Conservation (phyloP, 2,888 invertebrate genomes). For the Acronicta leporina region DNA sequence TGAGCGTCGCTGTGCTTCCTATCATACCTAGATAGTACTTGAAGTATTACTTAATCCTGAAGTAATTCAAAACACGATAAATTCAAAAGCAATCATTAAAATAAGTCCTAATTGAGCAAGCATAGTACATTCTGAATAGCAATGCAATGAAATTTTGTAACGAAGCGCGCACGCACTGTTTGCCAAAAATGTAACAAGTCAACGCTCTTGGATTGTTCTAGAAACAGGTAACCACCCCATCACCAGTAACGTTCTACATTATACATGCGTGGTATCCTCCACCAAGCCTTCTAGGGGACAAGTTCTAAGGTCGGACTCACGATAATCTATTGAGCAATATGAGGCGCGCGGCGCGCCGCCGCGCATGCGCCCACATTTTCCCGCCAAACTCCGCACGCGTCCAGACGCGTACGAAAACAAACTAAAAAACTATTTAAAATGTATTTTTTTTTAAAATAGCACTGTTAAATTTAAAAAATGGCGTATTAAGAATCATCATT, state of each 20-base stretch:
- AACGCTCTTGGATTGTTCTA: slow-evolving; percentile 28
- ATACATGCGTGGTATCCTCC: slow-evolving; percentile 45
- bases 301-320: slow-evolving; percentile 67
- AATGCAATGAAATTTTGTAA: background rate
- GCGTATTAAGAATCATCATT: slow-evolving; percentile 10
- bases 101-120: no score
- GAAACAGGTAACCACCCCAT: slow-evolving; percentile 35
- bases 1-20: no score
- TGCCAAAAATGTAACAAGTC: slow-evolving; percentile 13
- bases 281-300: slow-evolving; percentile 57
- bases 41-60: no score
- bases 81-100: no score
- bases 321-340: slow-evolving; percentile 80
- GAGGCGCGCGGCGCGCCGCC: slow-evolving; percentile 72
- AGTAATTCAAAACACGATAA: no score
- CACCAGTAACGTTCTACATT: slow-evolving; percentile 19
- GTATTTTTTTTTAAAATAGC: slow-evolving; percentile 38
- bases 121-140: no score
- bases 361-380: slow-evolving; percentile 83
- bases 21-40: no score
- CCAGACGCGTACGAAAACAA: slow-evolving; percentile 68
- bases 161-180: background rate
- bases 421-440: slow-evolving; percentile 23
- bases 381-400: slow-evolving; percentile 80
- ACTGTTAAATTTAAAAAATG: slow-evolving; percentile 36